Evolutionary conservation across 23 tunicate genomes (phyloP).

Genomic region (Halocynthia roretzi): DNA sequence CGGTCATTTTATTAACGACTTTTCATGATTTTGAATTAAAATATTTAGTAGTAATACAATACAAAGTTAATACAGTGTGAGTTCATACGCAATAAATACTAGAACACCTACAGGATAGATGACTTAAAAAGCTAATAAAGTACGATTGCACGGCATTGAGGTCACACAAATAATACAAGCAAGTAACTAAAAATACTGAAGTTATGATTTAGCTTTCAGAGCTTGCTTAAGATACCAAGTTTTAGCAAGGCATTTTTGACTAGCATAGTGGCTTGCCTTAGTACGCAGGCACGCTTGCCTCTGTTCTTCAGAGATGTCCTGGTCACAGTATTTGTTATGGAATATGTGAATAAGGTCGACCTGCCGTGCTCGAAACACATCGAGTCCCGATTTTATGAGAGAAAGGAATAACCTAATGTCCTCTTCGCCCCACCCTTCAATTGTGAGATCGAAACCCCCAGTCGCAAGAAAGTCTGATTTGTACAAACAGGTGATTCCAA

Average conservation of each 20-base stretch:
- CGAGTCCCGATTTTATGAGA: slow-evolving; percentile 44
- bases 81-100: no score
- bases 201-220: no score
- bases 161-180: no score
- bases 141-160: no score
- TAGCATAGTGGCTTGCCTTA: slow-evolving; percentile 73
- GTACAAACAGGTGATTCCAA: slow-evolving; percentile 86
- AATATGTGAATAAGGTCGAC: slow-evolving; percentile 61
- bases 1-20: no score
- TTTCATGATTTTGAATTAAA: no score
- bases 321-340: slow-evolving; percentile 67
- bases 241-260: slow-evolving; percentile 63
- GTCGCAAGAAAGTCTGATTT: slow-evolving; percentile 60
- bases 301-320: slow-evolving; percentile 49
- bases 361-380: slow-evolving; percentile 66
- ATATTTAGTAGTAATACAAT: no score
- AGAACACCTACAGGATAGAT: no score
- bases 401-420: slow-evolving; percentile 60
- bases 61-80: no score
- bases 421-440: slow-evolving; percentile 97
- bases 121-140: no score
- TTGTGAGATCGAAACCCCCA: slow-evolving; percentile 81
- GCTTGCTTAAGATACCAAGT: slow-evolving; percentile 8
- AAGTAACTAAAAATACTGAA: no score
- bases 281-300: slow-evolving; percentile 60